A percentile compares a stretch with the other conserved stretches of the same genome.
Conservation (phyloP, 2,113 vertebrate species). For the Nibea albiflora region DNA sequence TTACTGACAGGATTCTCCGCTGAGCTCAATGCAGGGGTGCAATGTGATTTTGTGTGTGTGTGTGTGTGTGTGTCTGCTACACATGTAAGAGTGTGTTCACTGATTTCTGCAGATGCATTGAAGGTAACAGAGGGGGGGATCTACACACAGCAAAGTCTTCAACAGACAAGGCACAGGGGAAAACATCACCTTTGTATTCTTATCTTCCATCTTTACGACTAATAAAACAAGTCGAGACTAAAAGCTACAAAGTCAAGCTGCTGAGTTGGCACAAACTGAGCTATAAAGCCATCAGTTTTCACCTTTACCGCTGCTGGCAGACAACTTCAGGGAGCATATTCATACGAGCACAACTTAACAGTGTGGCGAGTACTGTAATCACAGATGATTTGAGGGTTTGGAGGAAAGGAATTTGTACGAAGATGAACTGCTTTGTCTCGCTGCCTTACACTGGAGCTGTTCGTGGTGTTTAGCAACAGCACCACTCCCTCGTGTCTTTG, state of each 20-base stretch:
- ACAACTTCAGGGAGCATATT: slow-evolving; percentile 10
- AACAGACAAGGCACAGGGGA: not conserved
- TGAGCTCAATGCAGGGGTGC: not conserved
- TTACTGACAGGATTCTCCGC: slow-evolving; percentile 26
- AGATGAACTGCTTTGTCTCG: slow-evolving; percentile 17
- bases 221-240: slow-evolving; percentile 54
- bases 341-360: not conserved
- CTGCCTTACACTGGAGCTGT: not conserved
- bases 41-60: slow-evolving; percentile 16
- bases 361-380: not conserved
- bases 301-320: not conserved
- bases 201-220: not conserved
- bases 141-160: not conserved
- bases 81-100: not conserved
- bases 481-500: slow-evolving; percentile 38
- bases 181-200: not conserved
- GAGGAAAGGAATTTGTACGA: slow-evolving; percentile 18
- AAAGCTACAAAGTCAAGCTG: slow-evolving; percentile 9
- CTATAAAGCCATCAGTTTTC: slow-evolving; percentile 27
- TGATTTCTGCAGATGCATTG: slow-evolving; percentile 14
- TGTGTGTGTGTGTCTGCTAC: not conserved
- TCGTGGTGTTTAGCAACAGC: not conserved
- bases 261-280: slow-evolving; percentile 24
- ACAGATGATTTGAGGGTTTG: not conserved
- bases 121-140: not conserved